These are phyloP conservation scores for Fragum whitleyi DNA, from an alignment of 2,888 invertebrate genomes.

Conservation along the genomic window DNA sequence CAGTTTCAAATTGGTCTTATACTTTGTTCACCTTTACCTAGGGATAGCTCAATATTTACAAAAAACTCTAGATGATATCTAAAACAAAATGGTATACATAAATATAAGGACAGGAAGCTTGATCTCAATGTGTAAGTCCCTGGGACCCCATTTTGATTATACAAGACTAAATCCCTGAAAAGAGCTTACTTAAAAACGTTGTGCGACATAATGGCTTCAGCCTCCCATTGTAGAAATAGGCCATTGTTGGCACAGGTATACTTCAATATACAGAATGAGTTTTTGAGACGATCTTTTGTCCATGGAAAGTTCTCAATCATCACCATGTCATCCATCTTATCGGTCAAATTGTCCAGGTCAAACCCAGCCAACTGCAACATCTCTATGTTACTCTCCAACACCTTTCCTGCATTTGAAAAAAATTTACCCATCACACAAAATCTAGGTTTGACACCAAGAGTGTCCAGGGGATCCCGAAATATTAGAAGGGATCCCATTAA, in stretches of 20 bases:
- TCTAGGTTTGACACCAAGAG: background rate
- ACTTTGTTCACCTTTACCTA: too few species aligned
- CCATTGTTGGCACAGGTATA: conserved; percentile 73
- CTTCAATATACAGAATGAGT: conserved; percentile 76
- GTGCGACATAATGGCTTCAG: background rate
- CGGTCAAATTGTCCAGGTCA: conserved; percentile 37
- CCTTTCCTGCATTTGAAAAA: conserved; percentile 40
- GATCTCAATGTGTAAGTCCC: too few species aligned
- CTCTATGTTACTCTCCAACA: conserved; percentile 72
- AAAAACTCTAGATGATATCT: too few species aligned
- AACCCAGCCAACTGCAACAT: conserved; percentile 59
- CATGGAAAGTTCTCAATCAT: conserved; percentile 76
- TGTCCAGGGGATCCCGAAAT: background rate
- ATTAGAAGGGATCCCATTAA: too few species aligned
- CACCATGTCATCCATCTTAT: conserved; percentile 62
- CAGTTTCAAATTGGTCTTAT: too few species aligned
- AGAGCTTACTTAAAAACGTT: background rate
- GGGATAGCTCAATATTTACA: too few species aligned
- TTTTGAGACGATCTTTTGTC: conserved; percentile 71
- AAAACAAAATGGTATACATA: too few species aligned
- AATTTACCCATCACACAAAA: background rate
- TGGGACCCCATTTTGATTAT: too few species aligned
- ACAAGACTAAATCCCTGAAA: too few species aligned
- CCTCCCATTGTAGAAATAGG: conserved; percentile 76
- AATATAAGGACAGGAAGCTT: too few species aligned